These are phyloP conservation scores for Liparis tanakae DNA, from an alignment of 2,797 vertebrate species.

Conservation along the genomic window DNA sequence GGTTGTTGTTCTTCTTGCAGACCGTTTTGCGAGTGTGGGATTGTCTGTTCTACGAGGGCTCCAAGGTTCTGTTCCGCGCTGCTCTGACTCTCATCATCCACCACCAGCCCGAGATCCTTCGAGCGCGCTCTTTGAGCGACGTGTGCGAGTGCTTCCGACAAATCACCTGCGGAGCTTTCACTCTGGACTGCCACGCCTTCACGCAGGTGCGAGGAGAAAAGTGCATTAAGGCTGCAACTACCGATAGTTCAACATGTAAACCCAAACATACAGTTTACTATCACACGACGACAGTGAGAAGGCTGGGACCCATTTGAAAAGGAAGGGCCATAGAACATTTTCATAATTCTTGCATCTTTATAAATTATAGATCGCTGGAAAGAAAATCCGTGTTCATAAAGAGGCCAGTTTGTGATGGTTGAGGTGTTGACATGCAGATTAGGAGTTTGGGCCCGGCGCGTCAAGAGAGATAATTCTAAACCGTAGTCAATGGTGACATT, in stretches of 20 bases:
- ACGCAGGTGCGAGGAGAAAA: conserved; percentile 87
- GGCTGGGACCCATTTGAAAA: conserved; percentile 3
- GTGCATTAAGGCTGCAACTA: not conserved
- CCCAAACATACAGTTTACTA: not conserved
- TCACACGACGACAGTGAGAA: not conserved
- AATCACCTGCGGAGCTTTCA: conserved; percentile 89
- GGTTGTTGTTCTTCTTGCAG: conserved; percentile 72
- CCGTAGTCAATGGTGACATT: not conserved
- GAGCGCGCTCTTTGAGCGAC: conserved; percentile 87
- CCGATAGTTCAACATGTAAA: not conserved
- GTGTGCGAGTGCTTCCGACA: conserved; percentile 92
- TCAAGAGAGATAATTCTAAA: not conserved
- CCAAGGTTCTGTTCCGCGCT: conserved; percentile 95
- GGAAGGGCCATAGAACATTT: not conserved
- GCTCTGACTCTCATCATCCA: conserved; percentile 92
- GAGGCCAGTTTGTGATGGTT: not conserved
- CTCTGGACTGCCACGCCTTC: conserved; percentile 91
- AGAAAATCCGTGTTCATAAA: not conserved
- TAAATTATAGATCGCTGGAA: not conserved
- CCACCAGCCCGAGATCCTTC: conserved; percentile 89
- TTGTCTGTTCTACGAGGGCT: conserved; percentile 95
- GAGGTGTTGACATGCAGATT: not conserved
- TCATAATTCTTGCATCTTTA: not conserved
- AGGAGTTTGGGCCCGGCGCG: not conserved
- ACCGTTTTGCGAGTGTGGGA: conserved; percentile 97